Evolutionary conservation across 2,113 vertebrate genomes (phyloP), one percentile per base, ranked within the genome.

Genomic region (Formicarius rufipectus): DNA sequence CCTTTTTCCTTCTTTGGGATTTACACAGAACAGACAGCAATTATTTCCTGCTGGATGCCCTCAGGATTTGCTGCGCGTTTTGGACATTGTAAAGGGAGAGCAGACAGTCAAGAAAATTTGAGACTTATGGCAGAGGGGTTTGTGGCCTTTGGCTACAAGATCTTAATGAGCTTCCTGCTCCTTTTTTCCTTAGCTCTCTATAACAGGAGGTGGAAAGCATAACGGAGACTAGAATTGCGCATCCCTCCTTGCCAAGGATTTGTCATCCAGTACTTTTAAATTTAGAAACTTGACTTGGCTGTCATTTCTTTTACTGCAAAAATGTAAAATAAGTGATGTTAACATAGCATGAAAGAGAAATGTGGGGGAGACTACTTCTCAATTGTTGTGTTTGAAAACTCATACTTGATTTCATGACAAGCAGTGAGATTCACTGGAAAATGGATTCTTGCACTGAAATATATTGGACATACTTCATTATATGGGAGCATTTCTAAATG

Each of bases 201-300:
- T 37, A 55, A 80, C 72, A 93, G 47, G 79, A 85, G 84, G 59
- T 19, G 5, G 87, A 35, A 83, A 90, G 64, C 79, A 71, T 66
- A 87, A 80, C 0, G 20, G 71, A 80, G 59, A n/a, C 60, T 86
- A 63, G 87, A 74, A 67, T 67, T 89, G 82, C 28, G 37, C 52
- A 40, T 63, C 59, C 42, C 50, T 52, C 72, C 63, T 89, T 93
- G 90, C 90, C 90, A 95, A 92, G 55, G 44, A 84, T 77, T 93
- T 89, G 93, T 96, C 91, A 95, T 74, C 74, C 82, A 78, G 58
- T 85, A 64, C 90, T 95, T 96, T 93, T 96, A 96, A 91, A 97
- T 97, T 87, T 97, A 96, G 96, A 95, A 97, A 79, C 69, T 44
- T 95, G 80, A 93, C 86, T 93, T 96, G 95, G 92, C 91, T 93